Percentiles rank a stretch among this genome's conserved stretches.
Conservation (phyloP, 2,113 vertebrate species). For the Oreocharis arfaki region DNA sequence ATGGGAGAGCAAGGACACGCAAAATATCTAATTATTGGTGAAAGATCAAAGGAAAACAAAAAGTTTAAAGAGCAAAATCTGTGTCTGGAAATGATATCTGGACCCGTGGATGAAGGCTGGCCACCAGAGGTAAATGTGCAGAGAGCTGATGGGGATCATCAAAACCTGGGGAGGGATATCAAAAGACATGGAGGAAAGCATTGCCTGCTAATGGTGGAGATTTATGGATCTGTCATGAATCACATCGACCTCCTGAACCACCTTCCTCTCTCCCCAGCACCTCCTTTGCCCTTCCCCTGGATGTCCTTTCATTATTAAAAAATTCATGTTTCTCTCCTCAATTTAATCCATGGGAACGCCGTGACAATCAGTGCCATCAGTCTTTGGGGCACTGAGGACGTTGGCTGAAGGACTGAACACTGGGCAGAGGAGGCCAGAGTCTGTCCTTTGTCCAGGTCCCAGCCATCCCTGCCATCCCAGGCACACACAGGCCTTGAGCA, state of each 20-base stretch:
- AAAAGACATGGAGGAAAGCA: background rate
- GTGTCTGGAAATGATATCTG: background rate
- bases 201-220: background rate
- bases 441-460: background rate
- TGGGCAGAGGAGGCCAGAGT: background rate
- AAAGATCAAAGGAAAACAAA: background rate
- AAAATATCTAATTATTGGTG: background rate
- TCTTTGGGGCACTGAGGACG: background rate
- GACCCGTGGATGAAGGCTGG: background rate
- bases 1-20: background rate
- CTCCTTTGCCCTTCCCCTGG: background rate
- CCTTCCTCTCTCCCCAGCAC: background rate
- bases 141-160: background rate
- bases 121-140: background rate
- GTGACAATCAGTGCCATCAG: background rate
- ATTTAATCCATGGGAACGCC: conserved; percentile 18
- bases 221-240: background rate
- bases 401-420: background rate
- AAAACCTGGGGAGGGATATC: background rate
- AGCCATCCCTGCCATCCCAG: background rate
- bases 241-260: background rate
- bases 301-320: background rate
- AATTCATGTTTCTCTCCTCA: background rate
- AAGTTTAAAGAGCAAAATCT: background rate
- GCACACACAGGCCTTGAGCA: background rate